Evolutionary conservation across 2,888 invertebrate species (phyloP).

Genomic region (Trachelus stipa): DNA sequence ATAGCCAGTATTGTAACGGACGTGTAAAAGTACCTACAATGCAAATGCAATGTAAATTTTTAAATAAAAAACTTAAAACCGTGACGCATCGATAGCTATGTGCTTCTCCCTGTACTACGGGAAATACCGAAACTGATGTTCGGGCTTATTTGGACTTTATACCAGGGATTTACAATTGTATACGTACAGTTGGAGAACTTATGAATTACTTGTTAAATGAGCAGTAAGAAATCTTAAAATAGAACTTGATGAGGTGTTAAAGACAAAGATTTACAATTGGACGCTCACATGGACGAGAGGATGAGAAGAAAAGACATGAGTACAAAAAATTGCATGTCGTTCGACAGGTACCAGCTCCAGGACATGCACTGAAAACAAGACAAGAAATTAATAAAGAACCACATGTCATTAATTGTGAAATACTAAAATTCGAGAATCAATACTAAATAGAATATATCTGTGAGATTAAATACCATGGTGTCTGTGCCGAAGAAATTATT

Average conservation of each 20-base stretch:
- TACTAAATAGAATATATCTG: not conserved
- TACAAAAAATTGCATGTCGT: slow-evolving; percentile 68
- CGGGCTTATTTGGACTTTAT: not conserved
- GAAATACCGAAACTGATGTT: not conserved
- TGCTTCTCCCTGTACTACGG: not conserved
- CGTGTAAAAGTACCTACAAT: slow-evolving; percentile 61
- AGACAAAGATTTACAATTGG: not conserved
- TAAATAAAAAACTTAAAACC: slow-evolving; percentile 12
- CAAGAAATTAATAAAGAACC: not conserved
- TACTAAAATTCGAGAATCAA: not conserved
- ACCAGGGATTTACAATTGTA: not conserved
- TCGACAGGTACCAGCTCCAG: slow-evolving; percentile 69
- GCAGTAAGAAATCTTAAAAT: not conserved
- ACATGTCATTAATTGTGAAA: not conserved
- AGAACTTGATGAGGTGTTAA: not conserved
- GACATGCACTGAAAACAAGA: slow-evolving; percentile 62
- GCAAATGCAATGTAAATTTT: not conserved
- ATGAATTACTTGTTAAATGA: not conserved
- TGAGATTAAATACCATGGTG: slow-evolving; percentile 54
- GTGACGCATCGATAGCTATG: too few species aligned
- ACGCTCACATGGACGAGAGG: slow-evolving; percentile 66
- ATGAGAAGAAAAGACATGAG: slow-evolving; percentile 61
- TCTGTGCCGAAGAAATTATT: slow-evolving; percentile 66
- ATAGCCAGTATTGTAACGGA: slow-evolving; percentile 50
- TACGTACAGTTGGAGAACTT: not conserved